Base-by-base conservation (phyloP, 2,888 invertebrate genomes). In the Epistrophe grossulariae region DNA sequence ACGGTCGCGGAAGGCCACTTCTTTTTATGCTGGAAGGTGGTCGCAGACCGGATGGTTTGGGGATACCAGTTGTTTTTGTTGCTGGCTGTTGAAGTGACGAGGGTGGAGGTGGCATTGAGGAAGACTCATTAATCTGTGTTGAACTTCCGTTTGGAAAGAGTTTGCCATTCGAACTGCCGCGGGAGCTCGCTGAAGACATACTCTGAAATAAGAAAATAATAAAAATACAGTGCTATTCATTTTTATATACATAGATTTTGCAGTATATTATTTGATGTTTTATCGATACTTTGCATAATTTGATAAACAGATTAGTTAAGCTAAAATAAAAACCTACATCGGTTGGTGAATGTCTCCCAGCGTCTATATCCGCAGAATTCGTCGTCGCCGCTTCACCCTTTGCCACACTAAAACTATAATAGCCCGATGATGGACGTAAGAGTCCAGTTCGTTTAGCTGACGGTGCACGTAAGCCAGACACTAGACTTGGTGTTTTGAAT, bases 351-450 rank as follows among this genome's bases (percentile, higher is more conserved):
- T 90, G 90, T 88, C 91, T 89, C 70, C 90, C 91, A 38, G 90
- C 88, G 66, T 91, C 91, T 62, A 79, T 78, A 77, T 92, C 92
- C 64, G 82, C 76, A n/a, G 89, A 83, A 62, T 91, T 91, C 19
- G 55, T n/a, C 40, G 70, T 24, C 62, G 87, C 48, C 35, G 80
- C 83, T 71, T 79, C 85, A 13, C 76, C 84, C 77, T 89, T 90
- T 17, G 88, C 88, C 68, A 90, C 90, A 78, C 89, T 91, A 59
- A 91, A 90, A 88, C 92, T 92, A 82, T 92, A 93, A 85, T 91
- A 93, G 24, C 92, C 93, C 17, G 93, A 93, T 7, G 93, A 93
- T 13, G 92, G 92, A 38, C 93, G 91, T 13, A 91, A 89, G 17
- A 92, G 89, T 15, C 91, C 91, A 89, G 90, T 90, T 70, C 91